phyloP scores from a whole-genome alignment of 1,140 invertebrate genomes.

The Diabrotica undecimpunctata region DNA sequence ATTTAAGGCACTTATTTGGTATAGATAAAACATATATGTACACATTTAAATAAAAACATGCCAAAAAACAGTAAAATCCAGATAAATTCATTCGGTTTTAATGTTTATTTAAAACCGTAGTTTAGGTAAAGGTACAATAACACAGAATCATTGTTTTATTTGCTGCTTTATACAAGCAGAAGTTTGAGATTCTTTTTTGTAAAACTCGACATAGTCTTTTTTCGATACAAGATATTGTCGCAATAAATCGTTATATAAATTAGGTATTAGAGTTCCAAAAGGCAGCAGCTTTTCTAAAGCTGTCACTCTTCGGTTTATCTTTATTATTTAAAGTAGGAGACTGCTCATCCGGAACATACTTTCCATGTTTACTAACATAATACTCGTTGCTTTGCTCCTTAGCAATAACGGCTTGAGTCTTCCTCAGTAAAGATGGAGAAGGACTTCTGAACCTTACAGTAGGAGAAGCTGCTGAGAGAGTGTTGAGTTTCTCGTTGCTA shows the following conservation, averaged over 20 bases:
- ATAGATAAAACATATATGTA: constrained; percentile 29
- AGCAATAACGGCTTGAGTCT: constrained; percentile 36
- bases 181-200: no score
- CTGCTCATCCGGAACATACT: constrained; percentile 1
- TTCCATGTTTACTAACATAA: constrained; percentile 20
- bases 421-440: constrained; percentile 35
- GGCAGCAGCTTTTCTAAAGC: constrained; percentile 40
- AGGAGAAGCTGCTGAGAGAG: constrained; percentile 10
- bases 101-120: no score
- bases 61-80: neutral
- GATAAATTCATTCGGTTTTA: no score
- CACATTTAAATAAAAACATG: constrained; percentile 23
- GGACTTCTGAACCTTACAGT: constrained; percentile 33
- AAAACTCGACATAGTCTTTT: no score
- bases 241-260: constrained; percentile 12
- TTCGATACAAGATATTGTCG: no score
- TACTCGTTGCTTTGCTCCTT: constrained; percentile 34
- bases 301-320: constrained; percentile 36
- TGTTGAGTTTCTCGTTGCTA: constrained; percentile 14
- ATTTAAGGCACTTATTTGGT: constrained; percentile 29
- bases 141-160: no score
- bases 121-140: no score
- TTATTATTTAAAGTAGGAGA: constrained; percentile 24
- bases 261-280: constrained; percentile 43
- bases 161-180: no score